A percentile compares a stretch with the other conserved stretches of the same genome.
Evolutionary conservation across 1,140 invertebrate genomes (phyloP).

Genomic region (Scaptomyza hsui): DNA sequence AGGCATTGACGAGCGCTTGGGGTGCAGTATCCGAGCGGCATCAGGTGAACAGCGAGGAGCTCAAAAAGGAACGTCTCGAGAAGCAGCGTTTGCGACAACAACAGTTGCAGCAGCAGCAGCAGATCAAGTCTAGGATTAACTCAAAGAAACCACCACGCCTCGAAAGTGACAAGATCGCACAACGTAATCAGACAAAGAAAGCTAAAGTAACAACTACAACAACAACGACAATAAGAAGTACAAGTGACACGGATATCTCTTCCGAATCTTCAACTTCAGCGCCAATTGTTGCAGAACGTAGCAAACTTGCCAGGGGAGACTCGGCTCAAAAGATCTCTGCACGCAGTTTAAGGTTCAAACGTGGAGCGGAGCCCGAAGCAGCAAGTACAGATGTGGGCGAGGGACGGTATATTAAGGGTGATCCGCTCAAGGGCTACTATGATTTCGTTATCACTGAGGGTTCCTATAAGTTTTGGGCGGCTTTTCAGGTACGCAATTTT

Average conservation of each 20-base stretch:
- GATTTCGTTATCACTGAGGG: slow-evolving; percentile 93
- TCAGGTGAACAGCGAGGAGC: slow-evolving; percentile 56
- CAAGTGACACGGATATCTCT: slow-evolving; percentile 30
- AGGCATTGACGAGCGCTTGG: slow-evolving; percentile 72
- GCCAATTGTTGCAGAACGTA: slow-evolving; percentile 32
- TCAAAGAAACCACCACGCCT: slow-evolving; percentile 69
- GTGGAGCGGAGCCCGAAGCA: slow-evolving; percentile 31
- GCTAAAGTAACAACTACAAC: slow-evolving; percentile 40
- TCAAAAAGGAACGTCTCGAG: slow-evolving; percentile 57
- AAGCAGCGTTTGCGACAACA: slow-evolving; percentile 64
- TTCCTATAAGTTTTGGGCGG: slow-evolving; percentile 94
- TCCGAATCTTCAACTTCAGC: slow-evolving; percentile 28
- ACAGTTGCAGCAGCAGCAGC: slow-evolving; percentile 47
- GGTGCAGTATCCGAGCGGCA: slow-evolving; percentile 59
- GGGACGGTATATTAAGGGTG: slow-evolving; percentile 84
- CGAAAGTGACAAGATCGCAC: slow-evolving; percentile 50
- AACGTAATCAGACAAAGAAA: slow-evolving; percentile 57
- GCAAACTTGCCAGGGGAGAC: slow-evolving; percentile 37
- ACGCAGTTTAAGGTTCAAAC: slow-evolving; percentile 59
- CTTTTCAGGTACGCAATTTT: slow-evolving; percentile 88
- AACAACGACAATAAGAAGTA: slow-evolving; percentile 29
- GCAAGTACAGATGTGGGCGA: slow-evolving; percentile 65
- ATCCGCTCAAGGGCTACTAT: slow-evolving; percentile 91
- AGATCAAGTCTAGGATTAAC: slow-evolving; percentile 55
- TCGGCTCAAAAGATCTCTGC: slow-evolving; percentile 34